A percentile compares a stretch with the other conserved stretches of the same genome.
Conservation (phyloP, 2,888 invertebrate genomes). For the Megamerina dolium region DNA sequence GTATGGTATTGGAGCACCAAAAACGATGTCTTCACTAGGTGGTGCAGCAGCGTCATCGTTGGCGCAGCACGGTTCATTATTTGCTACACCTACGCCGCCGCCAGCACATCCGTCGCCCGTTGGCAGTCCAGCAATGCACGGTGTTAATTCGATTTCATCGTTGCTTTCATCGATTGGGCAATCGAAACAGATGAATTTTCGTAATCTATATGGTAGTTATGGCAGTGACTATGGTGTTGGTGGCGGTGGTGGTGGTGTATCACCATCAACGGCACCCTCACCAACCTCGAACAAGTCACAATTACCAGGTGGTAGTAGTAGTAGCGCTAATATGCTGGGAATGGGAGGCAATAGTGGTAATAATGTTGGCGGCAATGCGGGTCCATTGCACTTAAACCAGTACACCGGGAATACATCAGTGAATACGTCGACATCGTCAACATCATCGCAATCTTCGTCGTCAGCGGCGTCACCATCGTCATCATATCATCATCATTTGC, state of each 20-base stretch:
- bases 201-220: constrained; percentile 19
- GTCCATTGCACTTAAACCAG: no score
- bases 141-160: constrained; percentile 12
- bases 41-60: constrained; percentile 13
- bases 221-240: constrained; percentile 19
- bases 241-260: no score
- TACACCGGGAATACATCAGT: no score
- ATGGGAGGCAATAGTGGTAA: no score
- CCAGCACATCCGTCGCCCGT: neutral
- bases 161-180: constrained; percentile 18
- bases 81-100: constrained; percentile 7
- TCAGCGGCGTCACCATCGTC: neutral
- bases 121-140: constrained; percentile 8
- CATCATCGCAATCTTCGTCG: no score
- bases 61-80: no score
- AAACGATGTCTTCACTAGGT: constrained; percentile 6
- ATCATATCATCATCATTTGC: neutral
- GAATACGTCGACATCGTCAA: no score
- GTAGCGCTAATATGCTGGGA: constrained; percentile 6
- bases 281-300: constrained; percentile 18
- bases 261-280: constrained; percentile 16
- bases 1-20: constrained; percentile 19
- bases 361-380: no score
- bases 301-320: constrained; percentile 15
- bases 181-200: constrained; percentile 18